Evolutionary conservation across 2,797 vertebrate genomes (phyloP), one percentile per base, ranked within the genome.

Genomic region (Bradypodion pumilum): DNA sequence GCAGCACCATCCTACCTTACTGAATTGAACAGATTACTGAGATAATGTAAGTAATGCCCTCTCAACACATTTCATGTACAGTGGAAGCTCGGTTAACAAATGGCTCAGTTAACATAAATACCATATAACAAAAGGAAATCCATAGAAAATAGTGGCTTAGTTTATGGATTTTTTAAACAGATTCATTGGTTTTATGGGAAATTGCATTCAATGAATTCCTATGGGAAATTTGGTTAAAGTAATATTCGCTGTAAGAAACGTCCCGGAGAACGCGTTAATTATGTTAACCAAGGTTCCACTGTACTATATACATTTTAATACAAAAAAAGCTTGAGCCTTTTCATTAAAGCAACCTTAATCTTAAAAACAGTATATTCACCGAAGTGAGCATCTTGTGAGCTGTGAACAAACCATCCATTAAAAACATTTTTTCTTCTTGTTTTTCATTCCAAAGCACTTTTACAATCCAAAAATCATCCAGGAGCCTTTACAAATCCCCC

Each of bases 401-500:
- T 86, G 62, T 75, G 87, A 85, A 35, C 7, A 63, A 42, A 46
- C 72, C 65, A 74, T 81, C 52, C 84, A 76, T 52, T 72, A 5
- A 59, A 29, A 59, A 65, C 4, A 44, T 86, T 82, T 66, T 42
- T 81, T 52, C 72, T 86, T n/a, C 15, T 77, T 3, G 7, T 29
- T 21, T 85, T 89, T 37, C 74, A 81, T 12, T 32, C 1, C n/a
- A 80, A 74, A 27, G 73, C 23, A 85, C 65, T 72, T 86, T 83
- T 88, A 74, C 8, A 90, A 87, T 83, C 60, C 5, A 87, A 87
- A 60, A 25, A 62, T 27, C 44, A 40, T 44, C 35, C 56, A 74
- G 69, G 59, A 84, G 19, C 59, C 83, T 68, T 68, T 87, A 44
- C 73, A 90, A 80, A 87, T 69, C 59, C 37, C 59, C 37, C 79